Base-by-base conservation (phyloP, 2,113 vertebrate genomes). In the Pogona vitticeps region DNA sequence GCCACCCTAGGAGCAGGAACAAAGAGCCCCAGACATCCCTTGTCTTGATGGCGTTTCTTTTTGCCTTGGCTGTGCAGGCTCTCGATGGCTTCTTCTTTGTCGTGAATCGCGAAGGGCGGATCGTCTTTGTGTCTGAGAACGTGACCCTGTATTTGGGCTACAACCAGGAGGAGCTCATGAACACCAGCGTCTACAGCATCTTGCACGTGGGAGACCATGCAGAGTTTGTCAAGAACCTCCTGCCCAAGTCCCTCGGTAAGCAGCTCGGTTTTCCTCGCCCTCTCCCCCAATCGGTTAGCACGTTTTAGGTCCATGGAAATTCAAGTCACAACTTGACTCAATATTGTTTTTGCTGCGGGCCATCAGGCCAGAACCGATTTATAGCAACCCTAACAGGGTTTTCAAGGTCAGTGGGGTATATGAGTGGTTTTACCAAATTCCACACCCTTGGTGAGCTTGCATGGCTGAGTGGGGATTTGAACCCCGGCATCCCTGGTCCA, bases 41-140 rank as follows among this genome's bases (percentile, higher is more conserved):
- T 68, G 42, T 0, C 0, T 56, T 87, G 79, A 87, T 77, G 0
- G 0, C 12, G 0, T 82, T 86, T 86, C 67, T 76, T 83, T 71
- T 9, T 59, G 58, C n/a, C 80, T 65, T 70, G 67, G 10, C 31
- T 36, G 93, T 85, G 0, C 96, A 99, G 98, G 98, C 98, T 0
- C 93, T 99, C 28, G 98, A 99, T 42, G 98, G 98, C 42, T 99
- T 99, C 89, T 99, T 99, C 96, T 99, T 99, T 3, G 98, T 99
- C 36, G 98, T 98, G 85, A 99, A 99, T 94, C 97, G 98, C 0
- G 98, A 99, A 94, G 98, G 98, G 18, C 97, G 98, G 89, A 98
- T 99, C 21, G 97, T 99, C 84, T 99, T 99, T 6, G 97, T 99
- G 46, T 99, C 98, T 0, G 98, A 98, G 94, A 99, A 99, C 17